A percentile compares a stretch with the other conserved stretches of the same genome.
Conservation (phyloP, 1,140 invertebrate genomes). For the Oncopodura yosiiana region DNA sequence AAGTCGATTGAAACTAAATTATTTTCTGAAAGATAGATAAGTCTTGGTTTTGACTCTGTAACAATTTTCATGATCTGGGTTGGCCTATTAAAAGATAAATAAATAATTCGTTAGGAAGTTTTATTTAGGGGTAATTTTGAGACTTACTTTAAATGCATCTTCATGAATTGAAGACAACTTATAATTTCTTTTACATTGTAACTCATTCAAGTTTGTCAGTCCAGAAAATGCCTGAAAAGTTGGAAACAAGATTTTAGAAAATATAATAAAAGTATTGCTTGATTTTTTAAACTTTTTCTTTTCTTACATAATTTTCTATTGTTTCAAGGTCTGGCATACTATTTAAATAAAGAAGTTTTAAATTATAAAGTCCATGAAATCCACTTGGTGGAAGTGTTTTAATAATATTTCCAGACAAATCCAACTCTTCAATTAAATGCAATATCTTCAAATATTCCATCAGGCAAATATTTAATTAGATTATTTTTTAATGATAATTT, state of each 20-base stretch:
- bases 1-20: slow-evolving; percentile 22
- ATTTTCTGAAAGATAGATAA: slow-evolving; percentile 23
- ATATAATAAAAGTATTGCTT: too few species aligned
- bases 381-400: slow-evolving; percentile 2
- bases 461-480: slow-evolving; percentile 13
- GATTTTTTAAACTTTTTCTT: background rate
- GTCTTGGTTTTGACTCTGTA: slow-evolving; percentile 16
- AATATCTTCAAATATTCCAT: slow-evolving; percentile 7
- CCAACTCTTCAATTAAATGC: slow-evolving; percentile 18
- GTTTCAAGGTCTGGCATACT: slow-evolving; percentile 4
- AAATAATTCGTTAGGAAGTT: background rate
- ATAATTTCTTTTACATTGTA: slow-evolving; percentile 6
- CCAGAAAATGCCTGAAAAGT: slow-evolving; percentile 23
- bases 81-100: background rate
- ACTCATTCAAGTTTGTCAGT: slow-evolving; percentile 2
- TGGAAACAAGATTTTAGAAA: too few species aligned
- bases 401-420: slow-evolving; percentile 29
- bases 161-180: background rate
- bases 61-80: background rate
- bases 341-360: slow-evolving; percentile 12
- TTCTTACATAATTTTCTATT: slow-evolving; percentile 28
- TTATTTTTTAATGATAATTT: slow-evolving; percentile 27
- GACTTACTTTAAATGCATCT: background rate
- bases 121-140: background rate
- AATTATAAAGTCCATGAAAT: slow-evolving; percentile 11